Percentiles rank a stretch among this genome's conserved stretches.
phyloP scores from a whole-genome alignment of 2,888 invertebrate genomes.

The Operophtera brumata region DNA sequence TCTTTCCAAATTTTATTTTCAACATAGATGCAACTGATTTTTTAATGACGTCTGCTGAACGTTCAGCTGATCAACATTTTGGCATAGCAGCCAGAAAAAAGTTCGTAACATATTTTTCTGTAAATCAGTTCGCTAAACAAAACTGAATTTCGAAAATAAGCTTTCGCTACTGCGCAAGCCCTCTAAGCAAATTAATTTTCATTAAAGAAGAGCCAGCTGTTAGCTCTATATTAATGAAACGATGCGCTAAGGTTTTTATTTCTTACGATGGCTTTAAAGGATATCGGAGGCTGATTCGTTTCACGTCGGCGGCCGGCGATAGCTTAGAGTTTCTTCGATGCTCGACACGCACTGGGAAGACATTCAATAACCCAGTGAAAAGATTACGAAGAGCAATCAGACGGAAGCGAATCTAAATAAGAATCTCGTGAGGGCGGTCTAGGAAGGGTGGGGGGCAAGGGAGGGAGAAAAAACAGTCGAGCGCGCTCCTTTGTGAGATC shows the following conservation, averaged over 20 bases:
- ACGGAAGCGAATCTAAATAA: conserved; percentile 82
- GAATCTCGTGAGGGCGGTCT: conserved; percentile 78
- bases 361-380: conserved; percentile 80
- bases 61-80: conserved; percentile 1
- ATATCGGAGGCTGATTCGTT: conserved; percentile 58
- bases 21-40: conserved; percentile 65
- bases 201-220: neutral
- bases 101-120: neutral
- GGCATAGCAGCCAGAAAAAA: conserved; percentile 4
- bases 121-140: neutral
- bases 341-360: conserved; percentile 75
- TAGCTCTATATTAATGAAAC: neutral
- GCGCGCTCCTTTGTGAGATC: conserved; percentile 70
- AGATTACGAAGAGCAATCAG: conserved; percentile 81
- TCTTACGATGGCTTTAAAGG: conserved; percentile 46
- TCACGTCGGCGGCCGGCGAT: conserved; percentile 45
- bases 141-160: neutral
- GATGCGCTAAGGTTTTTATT: conserved; percentile 1
- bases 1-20: conserved; percentile 77
- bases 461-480: conserved; percentile 70
- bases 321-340: conserved; percentile 55
- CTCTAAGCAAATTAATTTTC: too few species aligned
- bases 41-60: conserved; percentile 43
- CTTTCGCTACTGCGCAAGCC: too few species aligned
- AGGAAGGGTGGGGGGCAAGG: conserved; percentile 55